A percentile compares a stretch with the other conserved stretches of the same genome.
phyloP scores from a whole-genome alignment of 2,113 vertebrate genomes.

The Rhineura floridana region DNA sequence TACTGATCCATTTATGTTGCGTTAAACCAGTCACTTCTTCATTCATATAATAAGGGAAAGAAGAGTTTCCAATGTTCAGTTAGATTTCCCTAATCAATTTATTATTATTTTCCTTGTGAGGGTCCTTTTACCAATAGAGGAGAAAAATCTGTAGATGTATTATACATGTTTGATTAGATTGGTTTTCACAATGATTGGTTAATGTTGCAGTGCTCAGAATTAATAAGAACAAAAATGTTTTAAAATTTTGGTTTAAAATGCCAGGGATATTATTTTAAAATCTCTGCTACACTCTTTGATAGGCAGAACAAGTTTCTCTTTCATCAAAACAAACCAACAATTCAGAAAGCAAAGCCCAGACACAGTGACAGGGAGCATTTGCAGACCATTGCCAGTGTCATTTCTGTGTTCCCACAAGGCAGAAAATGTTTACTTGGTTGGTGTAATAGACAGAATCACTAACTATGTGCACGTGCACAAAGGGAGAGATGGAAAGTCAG shows the following conservation, averaged over 20 bases:
- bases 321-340: slow-evolving; percentile 45
- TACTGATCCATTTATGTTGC: background rate
- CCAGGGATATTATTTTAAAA: background rate
- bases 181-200: background rate
- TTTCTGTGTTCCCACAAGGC: slow-evolving; percentile 59
- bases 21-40: background rate
- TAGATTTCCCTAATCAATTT: slow-evolving; percentile 7
- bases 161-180: background rate
- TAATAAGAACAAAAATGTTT: background rate
- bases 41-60: background rate
- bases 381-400: slow-evolving; percentile 61
- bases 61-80: background rate
- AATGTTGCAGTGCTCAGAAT: background rate
- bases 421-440: slow-evolving; percentile 69
- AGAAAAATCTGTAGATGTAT: background rate
- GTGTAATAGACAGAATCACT: slow-evolving; percentile 75
- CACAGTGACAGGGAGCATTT: slow-evolving; percentile 66
- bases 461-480: slow-evolving; percentile 62
- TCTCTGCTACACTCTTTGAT: background rate
- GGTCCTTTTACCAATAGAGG: background rate
- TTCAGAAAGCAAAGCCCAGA: slow-evolving; percentile 34
- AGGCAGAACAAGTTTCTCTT: slow-evolving; percentile 23
- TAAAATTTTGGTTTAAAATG: background rate
- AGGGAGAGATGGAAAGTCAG: slow-evolving; percentile 62
- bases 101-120: background rate